Evolutionary conservation across 2,888 invertebrate genomes (phyloP).

Genomic region (Diploptera punctata): DNA sequence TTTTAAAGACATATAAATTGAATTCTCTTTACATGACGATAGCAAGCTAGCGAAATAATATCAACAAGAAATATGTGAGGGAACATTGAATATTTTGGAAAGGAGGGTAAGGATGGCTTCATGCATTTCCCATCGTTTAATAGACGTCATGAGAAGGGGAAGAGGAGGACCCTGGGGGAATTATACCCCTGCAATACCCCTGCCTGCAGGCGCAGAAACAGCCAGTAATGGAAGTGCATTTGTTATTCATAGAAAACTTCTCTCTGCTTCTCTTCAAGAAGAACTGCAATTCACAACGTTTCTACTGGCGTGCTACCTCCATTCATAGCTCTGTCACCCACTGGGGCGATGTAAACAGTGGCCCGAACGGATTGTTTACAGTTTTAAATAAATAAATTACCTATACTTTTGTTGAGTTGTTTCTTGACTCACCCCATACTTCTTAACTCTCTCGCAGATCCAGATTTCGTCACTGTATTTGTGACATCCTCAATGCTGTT

Average conservation of each 20-base stretch:
- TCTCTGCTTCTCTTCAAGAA: too few relatives aligned
- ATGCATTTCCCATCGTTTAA: conserved; percentile 35
- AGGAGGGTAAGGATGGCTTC: background rate
- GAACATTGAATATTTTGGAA: conserved; percentile 10
- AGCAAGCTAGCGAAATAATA: conserved; percentile 1
- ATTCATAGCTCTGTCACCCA: too few relatives aligned
- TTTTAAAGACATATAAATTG: background rate
- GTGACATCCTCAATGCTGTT: too few relatives aligned
- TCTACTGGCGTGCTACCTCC: too few relatives aligned
- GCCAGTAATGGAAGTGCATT: conserved; percentile 24
- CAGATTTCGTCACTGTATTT: too few relatives aligned
- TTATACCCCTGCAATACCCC: conserved; percentile 32
- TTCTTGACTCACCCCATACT: too few relatives aligned
- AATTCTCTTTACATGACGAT: background rate
- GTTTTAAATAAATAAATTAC: too few relatives aligned
- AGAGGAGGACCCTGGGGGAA: conserved; percentile 27
- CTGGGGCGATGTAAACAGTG: too few relatives aligned
- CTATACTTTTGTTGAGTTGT: too few relatives aligned
- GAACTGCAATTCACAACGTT: too few relatives aligned
- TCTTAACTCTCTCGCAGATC: too few relatives aligned
- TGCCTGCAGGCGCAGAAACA: conserved; percentile 14
- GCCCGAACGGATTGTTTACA: too few relatives aligned
- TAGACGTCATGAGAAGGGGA: conserved; percentile 21
- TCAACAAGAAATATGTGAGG: background rate
- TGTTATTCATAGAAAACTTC: conserved; percentile 37